Base-by-base conservation (phyloP, 1,140 invertebrate species). In the Trichogramma pretiosum region DNA sequence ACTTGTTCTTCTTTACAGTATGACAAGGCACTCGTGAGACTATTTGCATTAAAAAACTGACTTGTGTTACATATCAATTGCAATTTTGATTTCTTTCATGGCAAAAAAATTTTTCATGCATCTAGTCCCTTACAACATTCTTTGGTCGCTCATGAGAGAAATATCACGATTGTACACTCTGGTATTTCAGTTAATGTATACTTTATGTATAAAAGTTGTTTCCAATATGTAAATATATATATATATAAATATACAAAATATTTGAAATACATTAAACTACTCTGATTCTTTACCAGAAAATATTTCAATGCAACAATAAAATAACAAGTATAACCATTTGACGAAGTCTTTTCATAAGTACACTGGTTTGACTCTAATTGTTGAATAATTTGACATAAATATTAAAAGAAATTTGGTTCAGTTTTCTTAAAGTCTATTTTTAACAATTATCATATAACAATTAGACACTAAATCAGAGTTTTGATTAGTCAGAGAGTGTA, bases 401-500 rank as follows among this genome's bases (percentile, higher is more conserved):
- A 44, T 40, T 40, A 26, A 16, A 38, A 39, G 22, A 37, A 51
- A 57, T 53, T 52, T 57, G 52, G 42, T 43, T 42, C 39, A 24
- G 50, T 21, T 59, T 58, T 53, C 17, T 50, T 56, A 34, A 51
- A 34, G 35, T 40, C 43, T 46, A 46, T 41, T 19, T 41, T 41
- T 51, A 22, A 36, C 35, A 34, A 46, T 40, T 46, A 51, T 18
- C 11, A 41, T 35, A 46, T 51, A 51, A 51, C 49, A 46, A 51
- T 51, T 41, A 63, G 52, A 54, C 48, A 56, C 52, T 58, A 54
- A 50, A 45, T 60, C 50, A 53, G 45, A 35, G 44, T 57, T 55
- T 55, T 44, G 48, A 61, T 62, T 55, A 64, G 59, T 64, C 55
- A 37, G 46, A 46, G 36, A 51, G 46, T 42, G 43, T 51, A 51